Evolutionary conservation across 1,140 invertebrate genomes (phyloP), one percentile per base, ranked within the genome.

Genomic region (Ooceraea biroi): DNA sequence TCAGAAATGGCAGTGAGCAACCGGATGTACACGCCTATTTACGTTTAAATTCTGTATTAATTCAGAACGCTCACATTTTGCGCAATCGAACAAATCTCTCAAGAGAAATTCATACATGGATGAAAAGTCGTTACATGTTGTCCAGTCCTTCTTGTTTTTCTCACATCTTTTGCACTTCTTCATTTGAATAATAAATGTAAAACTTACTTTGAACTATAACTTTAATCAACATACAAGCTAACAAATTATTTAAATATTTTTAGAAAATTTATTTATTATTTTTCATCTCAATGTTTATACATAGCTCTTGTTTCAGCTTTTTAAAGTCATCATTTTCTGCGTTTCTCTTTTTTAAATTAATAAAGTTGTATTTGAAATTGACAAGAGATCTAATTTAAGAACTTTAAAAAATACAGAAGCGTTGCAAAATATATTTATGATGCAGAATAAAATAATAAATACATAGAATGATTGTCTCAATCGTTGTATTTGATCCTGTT

Each of bases 21-120:
- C 65, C 76, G 65, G 76, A 80, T 80, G 52, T 71, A 50, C 50
- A 80, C 65, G 63, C 76, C 76, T 80, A 80, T 71, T 78, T 61
- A 50, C 76, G 50, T 80, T 80, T 80, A 80, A 80, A 80, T 69
- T 25, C 52, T 50, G 25, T 50, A 58, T 80, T 71, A 80, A 80
- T 71, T 50, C 76, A 12, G 1, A 80, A 8, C 12, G 76, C 50
- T 69, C 36, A 69, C 50, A 69, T 69, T 80, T 80, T 80, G 66
- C 46, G 74, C 65, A 80, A 80, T 71, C 65, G 22, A 46, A 80
- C 36, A 10, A 19, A 12, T 80, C 50, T 80, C 14, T 44, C 44
- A 30, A 57, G 22, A 22, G 30, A 52, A 22, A 10, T 48, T 69
- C 11, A 71, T 41, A 19, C 69, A 25, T 25, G 8, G 3, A 27